Conservation (phyloP, 2,113 vertebrate genomes). For the Spizaetus ornatus region DNA sequence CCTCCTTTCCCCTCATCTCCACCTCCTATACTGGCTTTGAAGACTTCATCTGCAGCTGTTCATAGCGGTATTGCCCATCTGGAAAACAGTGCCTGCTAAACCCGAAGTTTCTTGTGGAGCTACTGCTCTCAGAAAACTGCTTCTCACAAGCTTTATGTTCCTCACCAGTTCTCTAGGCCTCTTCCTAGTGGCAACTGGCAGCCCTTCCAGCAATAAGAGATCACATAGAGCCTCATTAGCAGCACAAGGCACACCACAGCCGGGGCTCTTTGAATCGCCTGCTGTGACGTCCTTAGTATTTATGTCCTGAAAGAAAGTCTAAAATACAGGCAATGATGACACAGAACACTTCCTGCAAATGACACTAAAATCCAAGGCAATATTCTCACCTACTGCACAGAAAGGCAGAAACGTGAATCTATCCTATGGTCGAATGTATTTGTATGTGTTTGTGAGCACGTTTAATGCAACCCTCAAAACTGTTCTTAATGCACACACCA, state of each 20-base stretch:
- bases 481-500: neutral
- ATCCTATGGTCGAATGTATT: neutral
- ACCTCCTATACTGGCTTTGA: neutral
- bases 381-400: neutral
- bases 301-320: neutral
- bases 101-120: neutral
- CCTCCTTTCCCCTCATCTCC: neutral
- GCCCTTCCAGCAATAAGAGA: neutral
- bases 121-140: neutral
- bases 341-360: neutral
- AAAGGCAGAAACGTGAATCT: neutral
- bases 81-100: neutral
- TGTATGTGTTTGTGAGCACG: neutral
- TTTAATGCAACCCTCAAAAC: neutral
- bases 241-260: neutral
- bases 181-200: neutral
- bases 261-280: neutral
- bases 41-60: neutral
- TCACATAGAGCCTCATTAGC: constrained; percentile 13
- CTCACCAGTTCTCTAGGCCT: neutral
- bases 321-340: neutral
- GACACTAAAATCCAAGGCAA: neutral
- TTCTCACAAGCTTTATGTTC: neutral
- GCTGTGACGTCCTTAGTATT: neutral
- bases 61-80: neutral